Percentiles rank a stretch among this genome's conserved stretches.
phyloP scores from a whole-genome alignment of 2,797 vertebrate genomes.

The Crocodylus rhombifer region DNA sequence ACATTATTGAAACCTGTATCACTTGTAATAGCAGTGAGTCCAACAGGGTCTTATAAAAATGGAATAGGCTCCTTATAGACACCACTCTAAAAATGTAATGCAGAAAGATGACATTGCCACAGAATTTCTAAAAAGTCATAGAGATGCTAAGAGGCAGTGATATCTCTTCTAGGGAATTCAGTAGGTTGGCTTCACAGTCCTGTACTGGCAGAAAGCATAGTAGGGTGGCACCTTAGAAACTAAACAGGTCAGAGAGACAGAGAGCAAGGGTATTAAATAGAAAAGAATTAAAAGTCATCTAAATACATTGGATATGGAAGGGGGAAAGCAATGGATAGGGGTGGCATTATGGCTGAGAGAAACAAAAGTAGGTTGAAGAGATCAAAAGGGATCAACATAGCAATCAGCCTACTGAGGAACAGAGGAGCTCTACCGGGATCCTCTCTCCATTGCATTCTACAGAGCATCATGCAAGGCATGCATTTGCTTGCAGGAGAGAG shows the following conservation, averaged over 20 bases:
- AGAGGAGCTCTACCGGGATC: neutral
- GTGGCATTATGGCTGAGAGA: no score
- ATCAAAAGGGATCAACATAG: no score
- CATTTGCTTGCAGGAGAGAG: neutral
- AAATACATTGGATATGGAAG: no score
- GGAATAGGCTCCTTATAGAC: neutral
- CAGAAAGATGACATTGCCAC: neutral
- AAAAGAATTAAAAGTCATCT: no score
- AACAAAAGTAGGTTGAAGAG: no score
- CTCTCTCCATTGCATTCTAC: neutral
- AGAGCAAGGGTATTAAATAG: no score
- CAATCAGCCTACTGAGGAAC: no score
- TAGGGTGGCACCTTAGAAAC: no score
- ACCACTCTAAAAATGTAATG: neutral
- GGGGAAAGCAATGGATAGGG: no score
- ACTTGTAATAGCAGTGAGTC: neutral
- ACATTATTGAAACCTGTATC: neutral
- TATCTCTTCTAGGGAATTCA: rapidly evolving
- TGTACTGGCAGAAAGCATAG: neutral
- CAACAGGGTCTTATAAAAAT: neutral
- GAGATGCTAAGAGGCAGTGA: neutral
- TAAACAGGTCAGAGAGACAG: no score
- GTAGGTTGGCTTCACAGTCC: neutral
- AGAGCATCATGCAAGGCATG: neutral
- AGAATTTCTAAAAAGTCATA: rapidly evolving